Evolutionary conservation across 35 echinoderm and acorn worm genomes (phyloP), one percentile per base, ranked within the genome.

Genomic region (Apostichopus californicus): DNA sequence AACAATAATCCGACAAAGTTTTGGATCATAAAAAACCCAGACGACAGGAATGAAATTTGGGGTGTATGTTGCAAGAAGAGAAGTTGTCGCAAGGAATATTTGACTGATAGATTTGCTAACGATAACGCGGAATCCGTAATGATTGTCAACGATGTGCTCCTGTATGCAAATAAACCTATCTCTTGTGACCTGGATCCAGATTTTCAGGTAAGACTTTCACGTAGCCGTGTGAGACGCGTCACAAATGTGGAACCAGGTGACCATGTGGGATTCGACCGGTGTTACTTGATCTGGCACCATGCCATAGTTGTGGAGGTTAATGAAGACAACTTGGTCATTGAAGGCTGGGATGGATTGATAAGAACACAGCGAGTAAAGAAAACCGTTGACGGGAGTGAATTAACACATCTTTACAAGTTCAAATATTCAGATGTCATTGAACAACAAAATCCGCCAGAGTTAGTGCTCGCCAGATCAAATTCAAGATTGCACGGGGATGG

Each of bases 1-100:
- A 85, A 85, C 20, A 58, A 59, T 58, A 18, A 85, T 55, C 81
- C 81, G 17, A 59, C 56, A 20, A 85, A 58, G 81, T 85, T 85
- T 85, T 85, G 57, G 17, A 59, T 85, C 55, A 85, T 85, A 15
- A 83, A 5, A 55, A 9, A 68, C 5, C 64, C 12, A 20, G 6
- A 75, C 6, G 11, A 55, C 55, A 4, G 20, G 58, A n/a, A 57
- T 9, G 81, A 85, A 85, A 11, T 85, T 56, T 85, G 54, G 54
- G 81, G 81, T 22, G 6, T 85, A 9, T 85, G 81, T 12, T 85
- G 81, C 52, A 85, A 85, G 20, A 85, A n/a, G 22, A 56, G 56
- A 58, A 85, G 56, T 15, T 85, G 81, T 85, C 13, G 17, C 3
- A 23, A 56, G 5, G 81, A 85, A 21, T 85, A 85, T 20, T 52